Percentiles rank a stretch among this genome's conserved stretches.
phyloP scores from a whole-genome alignment of 1,140 invertebrate genomes.

The Drosophila varians region DNA sequence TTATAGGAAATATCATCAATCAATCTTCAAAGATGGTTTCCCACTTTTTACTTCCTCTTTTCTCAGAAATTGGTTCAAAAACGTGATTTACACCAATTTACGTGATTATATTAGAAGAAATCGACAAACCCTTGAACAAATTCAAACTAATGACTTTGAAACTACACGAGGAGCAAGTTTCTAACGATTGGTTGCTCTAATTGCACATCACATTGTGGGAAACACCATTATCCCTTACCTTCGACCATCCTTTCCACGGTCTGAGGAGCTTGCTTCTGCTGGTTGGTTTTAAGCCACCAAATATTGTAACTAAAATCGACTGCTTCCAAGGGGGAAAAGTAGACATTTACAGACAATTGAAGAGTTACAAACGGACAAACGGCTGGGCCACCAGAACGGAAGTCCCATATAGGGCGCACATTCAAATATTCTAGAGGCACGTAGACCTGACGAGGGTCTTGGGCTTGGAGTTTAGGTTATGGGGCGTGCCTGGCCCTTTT shows the following conservation, averaged over 20 bases:
- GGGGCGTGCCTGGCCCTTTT: constrained; percentile 16
- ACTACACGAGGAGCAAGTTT: background rate
- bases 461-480: constrained; percentile 13
- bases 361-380: constrained; percentile 48
- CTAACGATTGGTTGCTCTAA: constrained; percentile 1
- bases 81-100: background rate
- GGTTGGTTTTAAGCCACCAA: background rate
- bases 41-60: background rate
- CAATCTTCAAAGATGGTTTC: background rate
- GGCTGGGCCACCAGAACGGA: constrained; percentile 56
- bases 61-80: background rate
- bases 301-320: constrained; percentile 12
- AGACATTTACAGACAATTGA: constrained; percentile 23
- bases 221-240: background rate
- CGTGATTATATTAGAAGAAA: background rate
- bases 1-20: background rate
- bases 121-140: background rate
- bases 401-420: constrained; percentile 58
- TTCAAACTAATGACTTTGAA: constrained; percentile 1
- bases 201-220: constrained; percentile 1
- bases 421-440: constrained; percentile 34
- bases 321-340: constrained; percentile 13
- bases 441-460: constrained; percentile 52
- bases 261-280: constrained; percentile 26
- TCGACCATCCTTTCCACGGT: constrained; percentile 24